Evolutionary conservation across 2,888 invertebrate species (phyloP).

Genomic region (Drosophila algonquin): DNA sequence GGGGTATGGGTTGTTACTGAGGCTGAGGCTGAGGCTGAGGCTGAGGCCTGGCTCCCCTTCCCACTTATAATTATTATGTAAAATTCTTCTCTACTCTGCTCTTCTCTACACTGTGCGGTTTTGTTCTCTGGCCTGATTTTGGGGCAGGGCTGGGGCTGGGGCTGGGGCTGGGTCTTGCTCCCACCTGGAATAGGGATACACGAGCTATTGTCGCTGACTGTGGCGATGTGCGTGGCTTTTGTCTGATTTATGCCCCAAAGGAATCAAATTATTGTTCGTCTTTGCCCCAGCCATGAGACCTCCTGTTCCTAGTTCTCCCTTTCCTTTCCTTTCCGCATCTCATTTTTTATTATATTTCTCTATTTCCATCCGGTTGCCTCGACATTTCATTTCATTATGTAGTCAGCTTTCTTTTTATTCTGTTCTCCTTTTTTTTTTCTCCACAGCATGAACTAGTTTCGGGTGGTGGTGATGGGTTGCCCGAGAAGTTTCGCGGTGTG

Average conservation of each 20-base stretch:
- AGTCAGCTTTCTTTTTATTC: constrained; percentile 25
- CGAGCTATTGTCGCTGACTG: constrained; percentile 2
- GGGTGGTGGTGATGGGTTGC: constrained; percentile 38
- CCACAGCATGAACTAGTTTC: constrained; percentile 44
- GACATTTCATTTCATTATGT: constrained; percentile 36
- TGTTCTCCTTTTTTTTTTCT: constrained; percentile 22
- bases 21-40: too few species aligned
- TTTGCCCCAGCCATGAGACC: constrained; percentile 12
- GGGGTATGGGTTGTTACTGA: too few species aligned
- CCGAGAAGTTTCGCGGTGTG: constrained; percentile 28
- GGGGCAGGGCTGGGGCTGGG: constrained; percentile 19
- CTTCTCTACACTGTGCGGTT: not conserved
- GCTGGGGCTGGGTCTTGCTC: constrained; percentile 24
- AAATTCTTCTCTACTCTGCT: constrained; percentile 1
- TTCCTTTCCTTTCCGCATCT: constrained; percentile 8
- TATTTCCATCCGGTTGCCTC: constrained; percentile 38
- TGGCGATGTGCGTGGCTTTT: constrained; percentile 59
- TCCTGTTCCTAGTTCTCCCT: not conserved
- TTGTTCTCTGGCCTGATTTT: not conserved
- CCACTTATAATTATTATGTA: constrained; percentile 22
- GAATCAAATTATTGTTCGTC: constrained; percentile 71
- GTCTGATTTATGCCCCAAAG: constrained; percentile 68
- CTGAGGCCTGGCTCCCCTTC: not conserved
- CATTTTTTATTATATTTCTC: constrained; percentile 33
- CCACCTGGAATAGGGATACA: constrained; percentile 16